Conservation (phyloP, 2,113 vertebrate genomes). For the Salvator merianae region DNA sequence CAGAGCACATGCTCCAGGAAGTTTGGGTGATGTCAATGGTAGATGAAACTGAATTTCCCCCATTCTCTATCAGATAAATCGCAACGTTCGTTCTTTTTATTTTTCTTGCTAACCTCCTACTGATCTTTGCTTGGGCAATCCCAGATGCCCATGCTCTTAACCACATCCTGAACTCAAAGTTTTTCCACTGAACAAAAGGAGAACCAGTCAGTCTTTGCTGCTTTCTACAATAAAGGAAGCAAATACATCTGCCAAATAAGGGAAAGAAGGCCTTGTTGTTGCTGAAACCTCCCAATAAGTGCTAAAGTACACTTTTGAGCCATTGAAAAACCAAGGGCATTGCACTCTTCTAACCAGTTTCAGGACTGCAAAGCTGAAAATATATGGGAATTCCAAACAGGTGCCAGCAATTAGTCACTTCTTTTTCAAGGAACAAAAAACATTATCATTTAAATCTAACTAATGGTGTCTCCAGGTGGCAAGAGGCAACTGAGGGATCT, state of each 20-base stretch:
- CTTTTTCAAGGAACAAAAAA: too few relatives aligned
- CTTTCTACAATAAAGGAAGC: constrained; percentile 2
- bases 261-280: neutral
- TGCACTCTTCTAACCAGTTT: neutral
- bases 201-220: neutral
- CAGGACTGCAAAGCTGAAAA: neutral
- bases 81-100: neutral
- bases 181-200: neutral
- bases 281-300: neutral
- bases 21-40: too few relatives aligned
- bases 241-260: neutral
- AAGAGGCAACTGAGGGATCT: too few relatives aligned
- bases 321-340: neutral
- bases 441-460: too few relatives aligned
- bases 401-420: neutral
- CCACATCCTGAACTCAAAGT: fast-evolving
- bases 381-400: neutral
- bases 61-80: neutral
- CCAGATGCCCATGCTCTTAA: fast-evolving
- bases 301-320: neutral
- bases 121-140: neutral
- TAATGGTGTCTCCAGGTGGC: too few relatives aligned
- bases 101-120: neutral
- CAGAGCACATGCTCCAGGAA: too few relatives aligned
- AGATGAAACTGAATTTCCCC: too few relatives aligned